phyloP scores from a whole-genome alignment of 2,113 vertebrate species.

The Tetrao urogallus region DNA sequence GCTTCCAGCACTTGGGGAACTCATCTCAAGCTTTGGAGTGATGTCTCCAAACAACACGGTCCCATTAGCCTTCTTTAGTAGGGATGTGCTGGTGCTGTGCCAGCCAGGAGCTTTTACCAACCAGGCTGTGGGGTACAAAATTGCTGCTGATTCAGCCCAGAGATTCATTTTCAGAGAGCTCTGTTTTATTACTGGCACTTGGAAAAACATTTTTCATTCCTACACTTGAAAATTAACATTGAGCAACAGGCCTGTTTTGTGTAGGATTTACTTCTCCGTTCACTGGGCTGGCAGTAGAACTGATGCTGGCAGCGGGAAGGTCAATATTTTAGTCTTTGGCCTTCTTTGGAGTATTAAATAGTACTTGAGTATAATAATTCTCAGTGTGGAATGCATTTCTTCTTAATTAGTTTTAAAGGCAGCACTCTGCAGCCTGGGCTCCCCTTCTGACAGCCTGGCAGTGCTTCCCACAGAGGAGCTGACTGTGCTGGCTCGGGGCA shows the following conservation, averaged over 20 bases:
- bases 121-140: not conserved
- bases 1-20: not conserved
- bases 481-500: not conserved
- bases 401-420: slow-evolving; percentile 40
- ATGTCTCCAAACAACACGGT: not conserved
- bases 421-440: slow-evolving; percentile 28
- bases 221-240: not conserved
- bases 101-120: not conserved
- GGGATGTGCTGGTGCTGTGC: not conserved
- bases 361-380: not conserved
- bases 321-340: not conserved
- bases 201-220: not conserved
- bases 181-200: not conserved
- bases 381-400: not conserved
- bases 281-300: not conserved
- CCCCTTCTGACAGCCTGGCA: not conserved
- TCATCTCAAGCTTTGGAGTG: not conserved
- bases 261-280: not conserved
- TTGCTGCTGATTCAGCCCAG: not conserved
- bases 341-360: not conserved
- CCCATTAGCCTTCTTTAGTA: not conserved
- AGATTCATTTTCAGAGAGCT: not conserved
- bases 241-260: not conserved
- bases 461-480: not conserved
- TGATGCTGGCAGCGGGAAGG: not conserved